These are phyloP conservation scores for Sinella curviseta DNA, from an alignment of 1,140 invertebrate genomes.

Conservation along the genomic window DNA sequence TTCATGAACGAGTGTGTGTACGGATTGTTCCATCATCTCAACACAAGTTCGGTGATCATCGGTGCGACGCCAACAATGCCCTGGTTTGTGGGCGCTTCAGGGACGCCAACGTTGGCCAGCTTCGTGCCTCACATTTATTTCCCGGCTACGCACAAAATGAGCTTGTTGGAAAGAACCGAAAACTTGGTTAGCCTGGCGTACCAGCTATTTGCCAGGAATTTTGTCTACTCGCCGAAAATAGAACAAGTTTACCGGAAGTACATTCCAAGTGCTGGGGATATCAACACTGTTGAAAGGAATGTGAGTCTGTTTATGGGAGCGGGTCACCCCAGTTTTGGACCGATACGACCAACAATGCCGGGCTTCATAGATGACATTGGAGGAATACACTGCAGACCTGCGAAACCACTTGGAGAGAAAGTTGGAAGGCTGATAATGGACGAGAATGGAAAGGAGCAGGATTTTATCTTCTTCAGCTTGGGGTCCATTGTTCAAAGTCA, in stretches of 20 bases:
- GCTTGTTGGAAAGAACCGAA: neutral
- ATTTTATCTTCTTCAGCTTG: constrained; percentile 17
- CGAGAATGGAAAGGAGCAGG: neutral
- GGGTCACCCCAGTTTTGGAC: constrained; percentile 30
- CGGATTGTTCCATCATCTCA: neutral
- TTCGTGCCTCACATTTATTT: neutral
- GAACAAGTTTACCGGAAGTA: too few relatives aligned
- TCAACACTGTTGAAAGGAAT: constrained; percentile 45
- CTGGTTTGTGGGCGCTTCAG: neutral
- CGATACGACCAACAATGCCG: constrained; percentile 27
- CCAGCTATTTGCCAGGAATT: too few relatives aligned
- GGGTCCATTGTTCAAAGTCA: constrained; percentile 16
- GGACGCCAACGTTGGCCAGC: neutral
- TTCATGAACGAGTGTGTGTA: constrained; percentile 9
- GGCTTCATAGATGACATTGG: constrained; percentile 44
- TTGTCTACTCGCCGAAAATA: too few relatives aligned
- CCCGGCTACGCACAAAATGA: neutral
- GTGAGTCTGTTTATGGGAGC: constrained; percentile 45
- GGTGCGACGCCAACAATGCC: neutral
- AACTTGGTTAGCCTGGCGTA: neutral
- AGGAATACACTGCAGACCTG: constrained; percentile 43
- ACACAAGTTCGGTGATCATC: neutral
- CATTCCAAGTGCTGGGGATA: constrained; percentile 29
- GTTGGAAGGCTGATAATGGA: constrained; percentile 6
- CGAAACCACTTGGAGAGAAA: constrained; percentile 35